Evolutionary conservation across 1,140 invertebrate genomes (phyloP).

Genomic region (Drusus annulatus): DNA sequence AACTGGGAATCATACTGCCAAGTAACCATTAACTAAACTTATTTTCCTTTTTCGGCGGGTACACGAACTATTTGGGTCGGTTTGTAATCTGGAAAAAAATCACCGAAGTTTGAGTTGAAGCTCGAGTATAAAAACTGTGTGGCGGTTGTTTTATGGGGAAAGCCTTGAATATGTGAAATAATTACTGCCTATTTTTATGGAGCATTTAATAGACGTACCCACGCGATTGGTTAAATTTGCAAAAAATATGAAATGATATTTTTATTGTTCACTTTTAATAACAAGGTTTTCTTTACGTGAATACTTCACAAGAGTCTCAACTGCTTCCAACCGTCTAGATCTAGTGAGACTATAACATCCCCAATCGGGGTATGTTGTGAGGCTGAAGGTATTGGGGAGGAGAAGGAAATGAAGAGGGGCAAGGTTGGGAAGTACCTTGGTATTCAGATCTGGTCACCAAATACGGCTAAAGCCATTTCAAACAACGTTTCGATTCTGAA

Average conservation of each 20-base stretch:
- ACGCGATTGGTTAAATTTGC: background rate
- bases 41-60: conserved; percentile 28
- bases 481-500: no score
- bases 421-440: no score
- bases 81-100: conserved; percentile 22
- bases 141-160: conserved; percentile 1
- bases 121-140: conserved; percentile 7
- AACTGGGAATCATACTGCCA: conserved; percentile 30
- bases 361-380: no score
- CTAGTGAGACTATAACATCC: no score
- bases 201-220: conserved; percentile 2
- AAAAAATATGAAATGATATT: conserved; percentile 17
- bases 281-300: no score
- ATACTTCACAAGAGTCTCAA: no score
- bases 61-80: conserved; percentile 38
- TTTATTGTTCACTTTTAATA: no score
- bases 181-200: background rate
- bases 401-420: no score
- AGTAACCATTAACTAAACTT: conserved; percentile 39
- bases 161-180: conserved; percentile 11
- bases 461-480: no score
- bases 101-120: background rate
- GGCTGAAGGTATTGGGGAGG: no score
- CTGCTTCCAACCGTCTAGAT: no score
- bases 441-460: no score